A percentile compares a stretch with the other conserved stretches of the same genome.
Evolutionary conservation across 2,113 vertebrate species (phyloP).

Genomic region (Numida meleagris): DNA sequence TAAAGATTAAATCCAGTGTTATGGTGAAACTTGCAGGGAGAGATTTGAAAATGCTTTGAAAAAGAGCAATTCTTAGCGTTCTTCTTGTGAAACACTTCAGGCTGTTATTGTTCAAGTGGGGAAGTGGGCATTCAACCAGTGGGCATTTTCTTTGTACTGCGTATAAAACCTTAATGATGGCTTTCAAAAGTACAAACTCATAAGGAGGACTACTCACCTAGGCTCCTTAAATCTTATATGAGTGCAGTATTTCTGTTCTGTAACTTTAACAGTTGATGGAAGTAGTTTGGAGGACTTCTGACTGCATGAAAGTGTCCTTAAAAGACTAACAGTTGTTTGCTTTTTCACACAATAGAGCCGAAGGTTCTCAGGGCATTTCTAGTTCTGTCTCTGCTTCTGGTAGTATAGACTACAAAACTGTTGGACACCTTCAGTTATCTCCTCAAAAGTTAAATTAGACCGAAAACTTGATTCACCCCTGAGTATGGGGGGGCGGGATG

Average conservation of each 20-base stretch:
- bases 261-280: not conserved
- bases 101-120: not conserved
- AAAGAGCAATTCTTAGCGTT: not conserved
- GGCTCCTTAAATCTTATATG: not conserved
- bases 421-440: not conserved
- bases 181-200: not conserved
- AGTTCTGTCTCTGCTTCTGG: not conserved
- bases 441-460: not conserved
- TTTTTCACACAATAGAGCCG: not conserved
- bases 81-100: not conserved
- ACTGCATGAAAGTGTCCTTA: not conserved
- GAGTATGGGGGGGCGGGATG: accelerated
- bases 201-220: not conserved
- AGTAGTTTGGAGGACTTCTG: not conserved
- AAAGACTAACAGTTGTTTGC: not conserved
- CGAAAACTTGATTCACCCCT: not conserved
- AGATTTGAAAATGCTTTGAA: not conserved
- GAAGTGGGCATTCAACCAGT: not conserved
- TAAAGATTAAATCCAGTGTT: not conserved
- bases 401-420: not conserved
- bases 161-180: not conserved
- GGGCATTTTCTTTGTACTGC: not conserved
- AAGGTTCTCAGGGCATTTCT: not conserved
- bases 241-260: not conserved
- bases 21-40: not conserved